These are phyloP conservation scores for Ectropis grisescens DNA, from an alignment of 1,140 invertebrate genomes.

Conservation along the genomic window DNA sequence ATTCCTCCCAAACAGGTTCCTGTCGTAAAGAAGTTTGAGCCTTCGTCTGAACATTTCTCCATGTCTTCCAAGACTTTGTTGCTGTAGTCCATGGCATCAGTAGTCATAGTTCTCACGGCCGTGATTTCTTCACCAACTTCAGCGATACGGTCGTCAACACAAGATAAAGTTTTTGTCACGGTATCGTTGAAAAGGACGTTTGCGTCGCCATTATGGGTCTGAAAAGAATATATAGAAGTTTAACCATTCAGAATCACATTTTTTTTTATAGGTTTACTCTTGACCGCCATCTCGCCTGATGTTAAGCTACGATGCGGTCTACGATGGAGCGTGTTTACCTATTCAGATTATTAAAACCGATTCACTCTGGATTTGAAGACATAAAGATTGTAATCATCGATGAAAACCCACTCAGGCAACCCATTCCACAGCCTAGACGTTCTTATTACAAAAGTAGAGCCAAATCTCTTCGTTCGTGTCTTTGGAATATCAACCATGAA, in stretches of 20 bases:
- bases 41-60: conserved; percentile 21
- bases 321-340: too few species aligned
- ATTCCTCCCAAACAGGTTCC: conserved; percentile 31
- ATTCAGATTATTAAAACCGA: too few species aligned
- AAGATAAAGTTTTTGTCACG: conserved; percentile 20
- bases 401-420: too few species aligned
- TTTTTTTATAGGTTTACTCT: too few species aligned
- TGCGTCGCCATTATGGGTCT: conserved; percentile 25
- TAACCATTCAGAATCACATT: background rate
- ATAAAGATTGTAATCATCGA: too few species aligned
- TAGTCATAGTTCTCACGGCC: conserved; percentile 10
- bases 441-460: too few species aligned
- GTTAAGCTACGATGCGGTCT: too few species aligned
- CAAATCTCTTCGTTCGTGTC: too few species aligned
- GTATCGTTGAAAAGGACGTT: conserved; percentile 26
- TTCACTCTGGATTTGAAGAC: too few species aligned
- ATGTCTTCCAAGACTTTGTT: conserved; percentile 23
- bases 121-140: conserved; percentile 24
- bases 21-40: conserved; percentile 16
- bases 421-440: too few species aligned
- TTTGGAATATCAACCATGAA: too few species aligned
- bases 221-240: conserved; percentile 9
- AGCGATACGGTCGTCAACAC: conserved; percentile 26
- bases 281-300: too few species aligned
- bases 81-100: conserved; percentile 16